Conservation (phyloP, 2,888 invertebrate species). For the Drosophila peninsularis region DNA sequence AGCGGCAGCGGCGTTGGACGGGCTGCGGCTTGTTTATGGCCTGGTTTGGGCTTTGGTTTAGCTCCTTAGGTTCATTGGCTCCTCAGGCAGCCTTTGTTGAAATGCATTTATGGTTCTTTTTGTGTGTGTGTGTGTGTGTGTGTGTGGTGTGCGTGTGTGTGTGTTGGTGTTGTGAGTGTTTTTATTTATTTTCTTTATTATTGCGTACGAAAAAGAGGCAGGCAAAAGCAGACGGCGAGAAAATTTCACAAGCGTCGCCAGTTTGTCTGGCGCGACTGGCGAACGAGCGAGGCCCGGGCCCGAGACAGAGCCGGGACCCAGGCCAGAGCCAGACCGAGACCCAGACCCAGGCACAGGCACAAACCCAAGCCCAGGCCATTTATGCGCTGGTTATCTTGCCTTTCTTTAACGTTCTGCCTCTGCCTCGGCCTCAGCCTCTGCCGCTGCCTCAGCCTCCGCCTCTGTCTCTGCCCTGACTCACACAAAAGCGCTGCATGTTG, state of each 20-base stretch:
- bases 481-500: conserved; percentile 63
- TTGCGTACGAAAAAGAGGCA: conserved; percentile 69
- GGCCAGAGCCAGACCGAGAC: conserved; percentile 29
- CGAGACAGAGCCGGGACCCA: conserved; percentile 23
- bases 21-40: conserved; percentile 72
- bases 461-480: conserved; percentile 36
- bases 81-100: conserved; percentile 68
- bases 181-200: conserved; percentile 75
- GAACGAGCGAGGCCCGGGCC: conserved; percentile 22
- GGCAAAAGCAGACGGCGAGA: conserved; percentile 55
- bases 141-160: conserved; percentile 33
- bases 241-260: conserved; percentile 83
- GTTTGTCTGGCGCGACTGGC: conserved; percentile 80
- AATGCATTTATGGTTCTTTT: conserved; percentile 73
- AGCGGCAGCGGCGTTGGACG: conserved; percentile 17
- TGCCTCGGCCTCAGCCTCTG: conserved; percentile 48
- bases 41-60: conserved; percentile 69
- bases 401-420: conserved; percentile 55
- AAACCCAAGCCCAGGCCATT: conserved; percentile 48
- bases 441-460: conserved; percentile 48
- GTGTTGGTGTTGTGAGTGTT: conserved; percentile 42
- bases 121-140: conserved; percentile 23
- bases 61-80: conserved; percentile 76
- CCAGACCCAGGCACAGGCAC: conserved; percentile 15
- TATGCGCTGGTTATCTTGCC: conserved; percentile 68